A percentile compares a stretch with the other conserved stretches of the same genome.
These are phyloP conservation scores for Clarias platycephalus DNA, from an alignment of 2,797 vertebrate genomes.

Conservation along the genomic window DNA sequence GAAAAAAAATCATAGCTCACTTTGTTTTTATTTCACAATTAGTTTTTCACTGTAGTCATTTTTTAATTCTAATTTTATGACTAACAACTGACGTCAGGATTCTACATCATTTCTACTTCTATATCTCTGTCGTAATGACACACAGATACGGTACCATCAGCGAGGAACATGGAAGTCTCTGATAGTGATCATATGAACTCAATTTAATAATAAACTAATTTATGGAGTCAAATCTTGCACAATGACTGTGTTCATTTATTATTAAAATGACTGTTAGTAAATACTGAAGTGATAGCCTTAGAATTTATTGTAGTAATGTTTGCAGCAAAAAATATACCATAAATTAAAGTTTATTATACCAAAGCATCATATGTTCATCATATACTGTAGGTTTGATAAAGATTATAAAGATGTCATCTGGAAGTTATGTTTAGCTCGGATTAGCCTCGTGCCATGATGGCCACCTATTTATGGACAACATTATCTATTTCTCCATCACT, in stretches of 20 bases:
- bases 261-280: too few species aligned
- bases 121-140: not conserved
- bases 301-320: too few species aligned
- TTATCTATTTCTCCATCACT: conserved; percentile 28
- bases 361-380: not conserved
- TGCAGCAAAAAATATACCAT: too few species aligned
- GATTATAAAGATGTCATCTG: not conserved
- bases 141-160: not conserved
- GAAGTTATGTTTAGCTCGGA: conserved; percentile 6
- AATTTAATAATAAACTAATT: not conserved
- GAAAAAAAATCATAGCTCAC: not conserved
- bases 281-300: too few species aligned
- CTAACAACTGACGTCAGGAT: not conserved
- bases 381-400: not conserved
- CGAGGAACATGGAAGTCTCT: not conserved
- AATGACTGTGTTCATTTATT: not conserved
- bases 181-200: not conserved
- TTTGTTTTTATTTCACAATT: not conserved
- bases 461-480: conserved; percentile 56
- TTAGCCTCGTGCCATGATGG: conserved; percentile 36
- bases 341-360: not conserved
- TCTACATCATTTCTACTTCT: not conserved
- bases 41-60: not conserved
- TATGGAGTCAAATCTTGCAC: not conserved
- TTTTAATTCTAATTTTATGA: not conserved